phyloP scores from a whole-genome alignment of 2,113 vertebrate genomes.

The Pachyramphus minor region DNA sequence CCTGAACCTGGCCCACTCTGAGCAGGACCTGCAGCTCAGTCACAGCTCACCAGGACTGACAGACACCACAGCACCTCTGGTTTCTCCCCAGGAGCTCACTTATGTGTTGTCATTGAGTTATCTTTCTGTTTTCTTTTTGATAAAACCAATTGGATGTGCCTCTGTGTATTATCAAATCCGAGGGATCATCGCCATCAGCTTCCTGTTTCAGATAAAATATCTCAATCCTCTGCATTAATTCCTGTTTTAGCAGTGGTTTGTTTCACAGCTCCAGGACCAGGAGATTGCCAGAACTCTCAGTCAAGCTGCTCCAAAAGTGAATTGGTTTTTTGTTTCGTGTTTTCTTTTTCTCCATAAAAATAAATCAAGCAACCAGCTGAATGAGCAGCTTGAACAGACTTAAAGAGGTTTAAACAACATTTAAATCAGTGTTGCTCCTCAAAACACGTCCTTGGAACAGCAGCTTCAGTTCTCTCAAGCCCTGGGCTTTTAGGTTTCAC shows the following conservation, averaged over 20 bases:
- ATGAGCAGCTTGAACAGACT: background rate
- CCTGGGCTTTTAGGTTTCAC: background rate
- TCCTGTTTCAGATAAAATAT: background rate
- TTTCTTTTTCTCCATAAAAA: background rate
- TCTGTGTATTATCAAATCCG: background rate
- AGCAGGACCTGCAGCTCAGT: rapidly evolving
- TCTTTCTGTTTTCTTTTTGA: background rate
- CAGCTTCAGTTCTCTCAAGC: background rate
- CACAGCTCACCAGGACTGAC: rapidly evolving
- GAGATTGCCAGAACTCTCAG: background rate
- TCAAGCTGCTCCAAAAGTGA: background rate
- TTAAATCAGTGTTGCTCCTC: background rate
- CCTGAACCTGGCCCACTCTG: background rate
- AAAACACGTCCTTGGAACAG: background rate
- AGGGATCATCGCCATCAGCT: background rate
- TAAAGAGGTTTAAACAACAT: background rate
- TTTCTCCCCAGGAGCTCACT: background rate
- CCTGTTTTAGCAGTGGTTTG: background rate
- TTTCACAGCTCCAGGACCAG: background rate
- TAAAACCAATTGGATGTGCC: background rate
- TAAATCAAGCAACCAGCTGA: background rate
- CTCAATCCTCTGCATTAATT: background rate
- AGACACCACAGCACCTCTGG: rapidly evolving
- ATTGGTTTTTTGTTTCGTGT: background rate
- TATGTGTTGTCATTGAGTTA: rapidly evolving